Base-by-base conservation (phyloP, 2,888 invertebrate genomes). In the Cartodere bifasciata region DNA sequence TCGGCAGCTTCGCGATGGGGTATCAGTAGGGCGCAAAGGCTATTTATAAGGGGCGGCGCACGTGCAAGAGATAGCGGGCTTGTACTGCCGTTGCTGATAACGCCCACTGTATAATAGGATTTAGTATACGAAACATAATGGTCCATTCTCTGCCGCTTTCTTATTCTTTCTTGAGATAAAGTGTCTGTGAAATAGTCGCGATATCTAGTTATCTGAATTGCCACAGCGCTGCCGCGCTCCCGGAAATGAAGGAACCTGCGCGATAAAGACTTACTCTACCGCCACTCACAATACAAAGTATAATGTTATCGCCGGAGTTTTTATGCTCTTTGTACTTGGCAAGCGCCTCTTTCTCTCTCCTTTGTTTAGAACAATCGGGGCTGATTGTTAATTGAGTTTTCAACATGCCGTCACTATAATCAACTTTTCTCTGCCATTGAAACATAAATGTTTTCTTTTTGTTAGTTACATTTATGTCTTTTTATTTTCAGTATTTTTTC, bases 101-200 rank as follows among this genome's bases (percentile, higher is more conserved):
- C 59, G 59, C 58, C 56, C 55, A 55, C 50, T 45, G 57, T 53
- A 61, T 61, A 61, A 61, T 61, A 61, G 60, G 60, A 61, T 61
- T 61, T 61, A 61, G 58, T 60, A 54, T 60, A 59, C 58, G 56
- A 59, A 60, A 57, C 60, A 61, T 61, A 61, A 61, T 61, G 60
- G 60, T 55, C 60, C 60, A 61, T 61, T 61, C 60, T 61, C 56
- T 53, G 57, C 55, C 60, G 58, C 59, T 61, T 61, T 60, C 60
- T 61, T 60, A 60, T 61, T 60, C 59, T 60, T 60, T 60, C 57
- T 59, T 47, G 49, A 58, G 60, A 60, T 60, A 60, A 60, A 60
- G 53, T 58, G 58, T 50, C 53, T n/a, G n/a, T n/a, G 55, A 56
- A 58, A 58, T 58, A 55, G 55, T 51, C 51, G 56, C 55, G 58